These are phyloP conservation scores for Thamnophis sirtalis DNA, from an alignment of 2,113 vertebrate genomes.

Conservation along the genomic window DNA sequence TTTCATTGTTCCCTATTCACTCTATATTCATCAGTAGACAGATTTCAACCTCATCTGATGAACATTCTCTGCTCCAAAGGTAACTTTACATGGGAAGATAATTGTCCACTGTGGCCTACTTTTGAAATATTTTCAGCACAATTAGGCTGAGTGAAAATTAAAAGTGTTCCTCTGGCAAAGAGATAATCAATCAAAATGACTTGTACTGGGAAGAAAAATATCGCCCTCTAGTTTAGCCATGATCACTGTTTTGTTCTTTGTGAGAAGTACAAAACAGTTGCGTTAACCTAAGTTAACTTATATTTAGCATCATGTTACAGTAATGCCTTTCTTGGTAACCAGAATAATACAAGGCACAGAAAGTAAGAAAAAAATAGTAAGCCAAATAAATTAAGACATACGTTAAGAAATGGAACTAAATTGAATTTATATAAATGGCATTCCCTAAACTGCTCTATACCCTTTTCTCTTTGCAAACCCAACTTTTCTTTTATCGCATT, in stretches of 20 bases:
- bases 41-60: neutral
- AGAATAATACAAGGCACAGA: neutral
- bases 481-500: neutral
- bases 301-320: neutral
- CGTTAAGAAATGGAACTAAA: neutral
- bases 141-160: neutral
- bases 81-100: neutral
- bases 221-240: neutral
- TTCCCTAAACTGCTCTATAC: neutral
- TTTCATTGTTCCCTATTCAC: rapidly evolving
- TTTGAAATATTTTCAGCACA: neutral
- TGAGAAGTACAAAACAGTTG: neutral
- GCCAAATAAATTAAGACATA: neutral
- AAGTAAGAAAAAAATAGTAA: neutral
- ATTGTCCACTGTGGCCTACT: neutral
- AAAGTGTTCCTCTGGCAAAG: rapidly evolving
- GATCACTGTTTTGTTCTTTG: neutral
- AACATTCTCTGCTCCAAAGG: neutral
- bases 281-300: neutral
- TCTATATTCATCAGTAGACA: neutral
- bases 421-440: neutral
- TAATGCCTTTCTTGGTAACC: neutral
- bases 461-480: neutral
- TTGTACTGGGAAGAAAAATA: neutral
- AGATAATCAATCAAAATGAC: neutral